Evolutionary conservation across 2,888 invertebrate genomes (phyloP).

Genomic region (Sympetrum striolatum): DNA sequence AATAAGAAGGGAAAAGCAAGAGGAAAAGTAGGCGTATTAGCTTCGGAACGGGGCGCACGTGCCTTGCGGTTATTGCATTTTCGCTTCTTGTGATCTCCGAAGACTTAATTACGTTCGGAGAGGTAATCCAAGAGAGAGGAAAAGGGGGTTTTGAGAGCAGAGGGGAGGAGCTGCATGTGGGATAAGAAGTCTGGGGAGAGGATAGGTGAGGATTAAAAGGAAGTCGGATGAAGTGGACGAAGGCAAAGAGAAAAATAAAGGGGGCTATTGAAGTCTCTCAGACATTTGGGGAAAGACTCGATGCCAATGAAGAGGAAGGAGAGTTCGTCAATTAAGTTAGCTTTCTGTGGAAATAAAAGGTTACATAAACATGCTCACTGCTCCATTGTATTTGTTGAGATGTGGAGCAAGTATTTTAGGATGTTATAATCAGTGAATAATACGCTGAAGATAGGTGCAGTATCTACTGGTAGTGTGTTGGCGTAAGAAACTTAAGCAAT

Average conservation of each 20-base stretch:
- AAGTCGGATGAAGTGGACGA: neutral
- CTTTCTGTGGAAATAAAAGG: too few species aligned
- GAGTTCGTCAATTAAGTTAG: too few species aligned
- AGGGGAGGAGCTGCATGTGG: too few species aligned
- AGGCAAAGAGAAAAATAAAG: neutral
- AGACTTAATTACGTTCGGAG: slow-evolving; percentile 41
- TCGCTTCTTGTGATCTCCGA: slow-evolving; percentile 42
- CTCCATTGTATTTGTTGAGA: too few species aligned
- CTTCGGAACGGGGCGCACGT: slow-evolving; percentile 25
- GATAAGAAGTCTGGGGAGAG: too few species aligned
- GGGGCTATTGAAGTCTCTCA: neutral
- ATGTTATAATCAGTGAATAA: too few species aligned
- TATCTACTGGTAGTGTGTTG: too few species aligned
- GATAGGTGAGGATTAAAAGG: neutral
- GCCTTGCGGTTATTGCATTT: slow-evolving; percentile 44
- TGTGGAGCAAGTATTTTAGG: too few species aligned
- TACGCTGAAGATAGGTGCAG: too few species aligned
- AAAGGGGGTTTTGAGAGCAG: neutral
- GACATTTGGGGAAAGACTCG: neutral
- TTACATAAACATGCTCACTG: too few species aligned
- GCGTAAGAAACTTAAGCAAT: too few species aligned
- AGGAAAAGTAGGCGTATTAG: slow-evolving; percentile 2
- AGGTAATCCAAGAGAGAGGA: slow-evolving; percentile 26
- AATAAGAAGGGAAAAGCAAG: neutral
- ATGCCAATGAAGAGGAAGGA: too few species aligned